A percentile compares a stretch with the other conserved stretches of the same genome.
Conservation (phyloP, 2,113 vertebrate species). For the Apistogramma diplotaenia region DNA sequence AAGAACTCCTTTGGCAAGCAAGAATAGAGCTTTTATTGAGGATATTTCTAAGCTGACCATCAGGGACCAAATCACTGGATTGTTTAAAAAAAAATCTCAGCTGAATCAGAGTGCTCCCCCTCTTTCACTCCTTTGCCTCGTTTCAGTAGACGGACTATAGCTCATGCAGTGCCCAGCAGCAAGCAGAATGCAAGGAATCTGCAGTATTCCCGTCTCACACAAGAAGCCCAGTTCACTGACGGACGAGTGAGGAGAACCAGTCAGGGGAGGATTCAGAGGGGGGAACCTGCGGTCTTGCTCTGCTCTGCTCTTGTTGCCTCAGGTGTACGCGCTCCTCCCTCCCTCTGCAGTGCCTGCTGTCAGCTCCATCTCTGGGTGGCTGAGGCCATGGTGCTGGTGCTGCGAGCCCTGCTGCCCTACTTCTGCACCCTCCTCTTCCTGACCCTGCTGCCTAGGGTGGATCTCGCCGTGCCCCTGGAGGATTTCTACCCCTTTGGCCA, state of each 20-base stretch:
- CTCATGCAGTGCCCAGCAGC: conserved; percentile 67
- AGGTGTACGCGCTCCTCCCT: conserved; percentile 66
- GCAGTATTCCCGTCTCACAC: conserved; percentile 68
- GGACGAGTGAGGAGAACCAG: conserved; percentile 57
- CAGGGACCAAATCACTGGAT: conserved; percentile 82
- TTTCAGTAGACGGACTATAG: conserved; percentile 68
- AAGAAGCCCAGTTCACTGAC: conserved; percentile 60
- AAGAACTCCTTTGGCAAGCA: conserved; percentile 84
- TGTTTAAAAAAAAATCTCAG: conserved; percentile 73
- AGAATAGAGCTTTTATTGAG: conserved; percentile 87
- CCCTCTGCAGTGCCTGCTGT: conserved; percentile 56
- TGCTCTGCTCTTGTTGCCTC: conserved; percentile 55
- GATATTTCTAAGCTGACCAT: conserved; percentile 84
- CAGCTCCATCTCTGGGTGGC: conserved; percentile 67
- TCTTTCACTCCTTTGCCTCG: conserved; percentile 67
- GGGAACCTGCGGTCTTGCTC: conserved; percentile 54
- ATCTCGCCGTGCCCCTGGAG: conserved; percentile 81
- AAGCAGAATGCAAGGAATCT: conserved; percentile 80
- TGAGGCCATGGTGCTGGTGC: conserved; percentile 75
- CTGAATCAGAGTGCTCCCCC: conserved; percentile 70
- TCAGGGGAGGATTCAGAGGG: conserved; percentile 56
- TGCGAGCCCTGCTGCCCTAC: conserved; percentile 67
- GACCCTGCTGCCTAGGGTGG: conserved; percentile 59
- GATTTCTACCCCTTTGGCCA: conserved; percentile 92
- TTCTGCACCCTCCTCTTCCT: conserved; percentile 70